Evolutionary conservation across 2,113 vertebrate species (phyloP).

Genomic region (Leiothrix lutea): DNA sequence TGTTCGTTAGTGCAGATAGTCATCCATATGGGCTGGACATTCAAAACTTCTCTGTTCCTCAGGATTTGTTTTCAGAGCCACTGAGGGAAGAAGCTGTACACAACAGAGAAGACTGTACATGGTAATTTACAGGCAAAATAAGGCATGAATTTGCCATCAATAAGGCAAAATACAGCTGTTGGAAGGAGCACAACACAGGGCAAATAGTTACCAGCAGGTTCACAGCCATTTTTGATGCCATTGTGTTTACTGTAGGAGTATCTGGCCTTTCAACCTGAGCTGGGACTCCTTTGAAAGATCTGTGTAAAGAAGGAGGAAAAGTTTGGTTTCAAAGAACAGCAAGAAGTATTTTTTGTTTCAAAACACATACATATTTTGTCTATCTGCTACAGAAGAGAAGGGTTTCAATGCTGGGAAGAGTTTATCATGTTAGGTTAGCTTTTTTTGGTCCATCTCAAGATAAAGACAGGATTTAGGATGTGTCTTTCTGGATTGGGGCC

Average conservation of each 20-base stretch:
- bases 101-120: neutral
- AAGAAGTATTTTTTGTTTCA: neutral
- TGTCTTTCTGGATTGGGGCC: neutral
- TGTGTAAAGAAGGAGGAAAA: neutral
- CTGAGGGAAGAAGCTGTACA: neutral
- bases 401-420: neutral
- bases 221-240: neutral
- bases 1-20: neutral
- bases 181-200: rapidly evolving
- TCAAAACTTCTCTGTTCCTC: neutral
- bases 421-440: neutral
- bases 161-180: neutral
- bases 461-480: neutral
- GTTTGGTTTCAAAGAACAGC: neutral
- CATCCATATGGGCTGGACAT: neutral
- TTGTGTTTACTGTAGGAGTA: neutral
- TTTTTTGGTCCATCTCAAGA: neutral
- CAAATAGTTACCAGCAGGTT: neutral
- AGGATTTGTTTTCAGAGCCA: neutral
- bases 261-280: neutral
- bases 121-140: neutral
- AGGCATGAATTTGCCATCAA: neutral
- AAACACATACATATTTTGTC: neutral
- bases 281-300: neutral
- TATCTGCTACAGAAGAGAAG: neutral